Base-by-base conservation (phyloP, 2,888 invertebrate genomes). In the Polydrusus cervinus region DNA sequence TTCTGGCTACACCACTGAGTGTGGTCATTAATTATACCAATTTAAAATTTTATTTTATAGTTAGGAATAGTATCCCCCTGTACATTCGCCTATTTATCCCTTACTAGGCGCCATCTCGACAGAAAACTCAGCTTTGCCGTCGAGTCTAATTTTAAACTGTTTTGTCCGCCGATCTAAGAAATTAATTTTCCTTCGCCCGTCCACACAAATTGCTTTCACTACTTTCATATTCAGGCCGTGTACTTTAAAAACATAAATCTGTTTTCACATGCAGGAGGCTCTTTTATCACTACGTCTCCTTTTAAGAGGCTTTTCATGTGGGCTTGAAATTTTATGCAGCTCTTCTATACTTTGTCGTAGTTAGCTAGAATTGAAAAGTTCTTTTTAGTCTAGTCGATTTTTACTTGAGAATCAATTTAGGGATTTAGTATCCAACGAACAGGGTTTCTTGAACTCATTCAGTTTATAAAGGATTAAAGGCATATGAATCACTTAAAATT, bases 301-400 rank as follows among this genome's bases (percentile, higher is more conserved):
- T 76, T 74, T 74, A 77, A 74, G 71, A 77, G 74, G 74, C 77
- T 74, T 77, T 77, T 74, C 77, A 77, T 77, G 77, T 77, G 77
- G 74, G 74, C 74, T 68, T 64, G 71, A 71, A 74, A 74, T 77
- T 77, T 77, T 77, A 74, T 77, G 74, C 71, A 71, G 67, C 71
- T 34, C 34, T 74, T 74, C 62, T 77, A 62, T 30, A 71, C 74
- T 71, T 74, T 77, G 77, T 74, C 77, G 62, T 64, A 69, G 71
- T 77, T 77, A 74, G 73, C 66, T 62, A 34, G 67, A 60, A 75
- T 71, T 71, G 71, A 67, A 75, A 71, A 66, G 57, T 74, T 69
- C 13, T 16, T 47, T 25, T 60, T 74, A 74, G 74, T 55, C 49
- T 34, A 70, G 74, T 57, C 30, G 53, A 51, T 66, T 51, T 53